A percentile compares a stretch with the other conserved stretches of the same genome.
These are phyloP conservation scores for Suricata suricatta DNA, from an alignment of 2,113 vertebrate species.

Conservation along the genomic window DNA sequence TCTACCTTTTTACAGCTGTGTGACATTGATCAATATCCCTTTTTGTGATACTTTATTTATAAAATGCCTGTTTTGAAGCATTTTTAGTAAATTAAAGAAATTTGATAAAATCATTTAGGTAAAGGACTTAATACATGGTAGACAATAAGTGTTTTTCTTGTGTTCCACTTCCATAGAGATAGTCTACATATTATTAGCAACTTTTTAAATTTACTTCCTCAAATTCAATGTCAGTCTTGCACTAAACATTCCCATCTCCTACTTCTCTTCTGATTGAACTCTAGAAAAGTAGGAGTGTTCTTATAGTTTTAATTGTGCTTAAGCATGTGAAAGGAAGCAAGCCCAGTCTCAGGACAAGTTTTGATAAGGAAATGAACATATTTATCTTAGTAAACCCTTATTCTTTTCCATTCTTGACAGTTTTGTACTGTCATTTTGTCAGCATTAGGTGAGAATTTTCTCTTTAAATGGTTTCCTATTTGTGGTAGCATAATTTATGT, in stretches of 20 bases:
- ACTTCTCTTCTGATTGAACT: not conserved
- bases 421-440: not conserved
- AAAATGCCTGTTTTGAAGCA: not conserved
- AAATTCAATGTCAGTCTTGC: not conserved
- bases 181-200: not conserved
- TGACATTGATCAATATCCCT: not conserved
- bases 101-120: not conserved
- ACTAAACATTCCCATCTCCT: not conserved
- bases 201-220: not conserved
- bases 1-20: not conserved
- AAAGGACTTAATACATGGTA: not conserved
- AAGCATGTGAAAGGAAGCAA: not conserved
- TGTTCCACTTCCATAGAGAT: not conserved
- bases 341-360: not conserved
- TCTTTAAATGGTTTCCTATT: constrained; percentile 17
- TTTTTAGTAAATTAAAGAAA: not conserved
- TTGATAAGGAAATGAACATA: not conserved
- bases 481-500: not conserved
- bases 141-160: not conserved
- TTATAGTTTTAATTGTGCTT: not conserved
- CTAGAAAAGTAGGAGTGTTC: not conserved
- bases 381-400: not conserved
- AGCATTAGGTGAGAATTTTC: not conserved
- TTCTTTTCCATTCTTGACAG: rapidly evolving
- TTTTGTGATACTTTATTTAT: not conserved